Conservation (phyloP, 2,797 vertebrate genomes). For the Prionace glauca region DNA sequence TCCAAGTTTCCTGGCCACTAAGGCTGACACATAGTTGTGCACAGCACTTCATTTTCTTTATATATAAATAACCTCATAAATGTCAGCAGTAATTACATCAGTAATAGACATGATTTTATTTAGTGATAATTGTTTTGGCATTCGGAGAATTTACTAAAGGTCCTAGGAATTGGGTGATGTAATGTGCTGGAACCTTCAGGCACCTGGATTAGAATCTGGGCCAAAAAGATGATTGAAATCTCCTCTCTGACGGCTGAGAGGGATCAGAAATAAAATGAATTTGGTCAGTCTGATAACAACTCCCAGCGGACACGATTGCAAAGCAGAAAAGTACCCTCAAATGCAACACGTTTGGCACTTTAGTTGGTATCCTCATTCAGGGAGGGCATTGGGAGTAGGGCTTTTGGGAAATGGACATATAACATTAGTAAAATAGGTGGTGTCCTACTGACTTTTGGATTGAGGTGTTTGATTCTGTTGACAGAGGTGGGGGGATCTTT, state of each 20-base stretch:
- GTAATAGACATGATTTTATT: not conserved
- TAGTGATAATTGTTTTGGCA: conserved; percentile 28
- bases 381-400: not conserved
- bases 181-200: conserved; percentile 21
- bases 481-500: not conserved
- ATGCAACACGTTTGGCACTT: not conserved
- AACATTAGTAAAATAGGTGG: not conserved
- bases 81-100: not conserved
- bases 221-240: conserved; percentile 13
- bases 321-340: conserved; percentile 15
- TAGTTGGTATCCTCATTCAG: not conserved
- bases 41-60: not conserved
- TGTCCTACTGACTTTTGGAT: not conserved
- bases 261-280: conserved; percentile 10
- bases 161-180: not conserved
- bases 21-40: not conserved
- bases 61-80: not conserved
- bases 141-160: not conserved
- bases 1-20: too few species aligned
- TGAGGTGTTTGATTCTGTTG: not conserved
- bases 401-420: not conserved
- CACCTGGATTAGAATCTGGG: not conserved
- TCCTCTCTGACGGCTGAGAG: conserved; percentile 4
- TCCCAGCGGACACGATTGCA: conserved; percentile 11
- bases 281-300: conserved; percentile 23